phyloP scores from a whole-genome alignment of 2,888 invertebrate genomes.

The Petrophora chlorosata region DNA sequence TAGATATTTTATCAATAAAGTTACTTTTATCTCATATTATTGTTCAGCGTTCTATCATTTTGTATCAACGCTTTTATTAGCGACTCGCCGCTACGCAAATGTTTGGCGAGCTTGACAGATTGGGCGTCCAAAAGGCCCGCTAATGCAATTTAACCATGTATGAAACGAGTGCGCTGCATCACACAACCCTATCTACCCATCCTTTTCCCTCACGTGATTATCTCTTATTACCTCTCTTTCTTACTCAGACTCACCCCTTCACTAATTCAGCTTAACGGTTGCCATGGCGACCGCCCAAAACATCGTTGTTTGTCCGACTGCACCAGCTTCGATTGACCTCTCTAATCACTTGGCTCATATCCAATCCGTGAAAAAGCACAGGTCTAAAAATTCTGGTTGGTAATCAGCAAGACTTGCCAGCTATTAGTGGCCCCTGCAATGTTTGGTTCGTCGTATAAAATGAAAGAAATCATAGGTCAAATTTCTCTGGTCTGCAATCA shows the following conservation, averaged over 20 bases:
- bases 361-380: slow-evolving; percentile 18
- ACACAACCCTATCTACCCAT: slow-evolving; percentile 53
- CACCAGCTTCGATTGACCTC: slow-evolving; percentile 60
- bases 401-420: slow-evolving; percentile 7
- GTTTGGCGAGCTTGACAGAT: slow-evolving; percentile 42
- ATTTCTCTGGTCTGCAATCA: slow-evolving; percentile 42
- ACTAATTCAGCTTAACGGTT: slow-evolving; percentile 67
- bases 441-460: background rate
- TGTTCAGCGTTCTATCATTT: too few species aligned
- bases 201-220: slow-evolving; percentile 40
- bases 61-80: too few species aligned
- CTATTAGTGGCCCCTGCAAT: slow-evolving; percentile 1
- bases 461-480: slow-evolving; percentile 46
- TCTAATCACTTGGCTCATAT: slow-evolving; percentile 33
- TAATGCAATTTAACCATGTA: slow-evolving; percentile 76
- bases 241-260: slow-evolving; percentile 60
- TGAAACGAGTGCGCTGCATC: slow-evolving; percentile 66
- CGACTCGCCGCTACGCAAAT: slow-evolving; percentile 8
- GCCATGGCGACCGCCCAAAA: slow-evolving; percentile 72
- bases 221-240: slow-evolving; percentile 39
- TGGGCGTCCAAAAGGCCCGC: slow-evolving; percentile 54
- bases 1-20: too few species aligned
- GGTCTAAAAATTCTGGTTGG: slow-evolving; percentile 14
- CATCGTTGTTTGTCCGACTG: slow-evolving; percentile 53
- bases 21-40: too few species aligned